Evolutionary conservation across 2,888 invertebrate species (phyloP).

Genomic region (Ichneumon xanthorius): DNA sequence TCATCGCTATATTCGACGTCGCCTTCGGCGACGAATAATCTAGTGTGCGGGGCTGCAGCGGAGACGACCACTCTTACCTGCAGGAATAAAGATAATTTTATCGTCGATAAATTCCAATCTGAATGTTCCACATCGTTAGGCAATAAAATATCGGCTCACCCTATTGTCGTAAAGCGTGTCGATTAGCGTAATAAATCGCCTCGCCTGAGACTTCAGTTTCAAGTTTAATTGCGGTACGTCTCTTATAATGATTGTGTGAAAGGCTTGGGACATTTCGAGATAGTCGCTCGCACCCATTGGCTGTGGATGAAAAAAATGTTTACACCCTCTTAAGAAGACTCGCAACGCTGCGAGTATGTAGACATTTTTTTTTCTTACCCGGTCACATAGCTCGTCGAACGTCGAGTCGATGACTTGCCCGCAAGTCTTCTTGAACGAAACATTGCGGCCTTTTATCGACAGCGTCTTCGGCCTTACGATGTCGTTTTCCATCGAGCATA

Average conservation of each 20-base stretch:
- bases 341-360: not conserved
- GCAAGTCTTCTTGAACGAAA: constrained; percentile 95
- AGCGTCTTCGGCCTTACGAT: constrained; percentile 93
- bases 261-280: constrained; percentile 95
- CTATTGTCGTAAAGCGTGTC: constrained; percentile 98
- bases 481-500: constrained; percentile 96
- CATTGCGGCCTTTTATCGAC: constrained; percentile 95
- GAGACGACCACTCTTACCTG: constrained; percentile 93
- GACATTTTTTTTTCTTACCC: constrained; percentile 86
- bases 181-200: constrained; percentile 98
- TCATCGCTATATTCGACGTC: constrained; percentile 89
- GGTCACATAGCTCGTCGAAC: constrained; percentile 96
- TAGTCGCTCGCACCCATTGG: constrained; percentile 98
- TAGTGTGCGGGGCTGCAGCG: constrained; percentile 91
- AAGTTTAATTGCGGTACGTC: constrained; percentile 94
- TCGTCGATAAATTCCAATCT: too few relatives aligned
- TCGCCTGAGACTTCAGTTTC: constrained; percentile 92
- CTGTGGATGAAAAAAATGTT: constrained; percentile 85
- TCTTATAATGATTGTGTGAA: constrained; percentile 97
- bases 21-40: constrained; percentile 89
- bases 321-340: not conserved
- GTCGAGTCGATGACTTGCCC: constrained; percentile 95
- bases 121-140: too few relatives aligned
- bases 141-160: constrained; percentile 84
- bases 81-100: not conserved